phyloP scores from a whole-genome alignment of 1,140 invertebrate species.

The Luehdorfia chinensis region DNA sequence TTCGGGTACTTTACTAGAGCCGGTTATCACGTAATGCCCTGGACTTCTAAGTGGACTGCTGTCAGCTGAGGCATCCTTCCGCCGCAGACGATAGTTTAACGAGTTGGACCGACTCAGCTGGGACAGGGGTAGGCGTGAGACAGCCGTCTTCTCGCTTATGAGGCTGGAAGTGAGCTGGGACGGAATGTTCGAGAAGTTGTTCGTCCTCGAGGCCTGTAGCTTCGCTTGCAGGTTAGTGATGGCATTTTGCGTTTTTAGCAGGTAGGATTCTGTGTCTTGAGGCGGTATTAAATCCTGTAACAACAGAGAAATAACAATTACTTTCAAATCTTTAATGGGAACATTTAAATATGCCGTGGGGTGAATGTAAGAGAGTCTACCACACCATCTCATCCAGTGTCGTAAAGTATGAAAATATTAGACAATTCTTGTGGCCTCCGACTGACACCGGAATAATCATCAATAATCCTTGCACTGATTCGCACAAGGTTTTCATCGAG shows the following conservation, averaged over 20 bases:
- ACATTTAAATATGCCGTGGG: too few species aligned
- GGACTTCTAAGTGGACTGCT: slow-evolving; percentile 71
- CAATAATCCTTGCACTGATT: too few species aligned
- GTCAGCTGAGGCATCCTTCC: slow-evolving; percentile 54
- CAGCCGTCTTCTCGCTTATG: slow-evolving; percentile 64
- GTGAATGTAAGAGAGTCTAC: neutral
- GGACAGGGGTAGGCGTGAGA: slow-evolving; percentile 64
- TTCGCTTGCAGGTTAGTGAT: slow-evolving; percentile 81
- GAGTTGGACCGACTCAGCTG: slow-evolving; percentile 72
- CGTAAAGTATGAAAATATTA: too few species aligned
- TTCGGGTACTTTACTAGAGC: slow-evolving; percentile 55
- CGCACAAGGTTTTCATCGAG: too few species aligned
- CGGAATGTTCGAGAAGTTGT: slow-evolving; percentile 47
- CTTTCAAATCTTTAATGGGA: too few species aligned
- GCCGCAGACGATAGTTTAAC: slow-evolving; percentile 66
- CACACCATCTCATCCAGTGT: too few species aligned
- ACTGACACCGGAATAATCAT: too few species aligned
- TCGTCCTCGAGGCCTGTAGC: slow-evolving; percentile 59
- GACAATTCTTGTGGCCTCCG: too few species aligned
- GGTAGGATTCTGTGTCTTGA: slow-evolving; percentile 81
- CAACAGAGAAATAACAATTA: too few species aligned
- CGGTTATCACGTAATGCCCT: slow-evolving; percentile 70
- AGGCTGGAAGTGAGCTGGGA: slow-evolving; percentile 61
- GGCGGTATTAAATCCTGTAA: slow-evolving; percentile 74
- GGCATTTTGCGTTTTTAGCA: slow-evolving; percentile 82